These are phyloP conservation scores for Pempheris klunzingeri DNA, from an alignment of 2,797 vertebrate genomes.

Conservation along the genomic window DNA sequence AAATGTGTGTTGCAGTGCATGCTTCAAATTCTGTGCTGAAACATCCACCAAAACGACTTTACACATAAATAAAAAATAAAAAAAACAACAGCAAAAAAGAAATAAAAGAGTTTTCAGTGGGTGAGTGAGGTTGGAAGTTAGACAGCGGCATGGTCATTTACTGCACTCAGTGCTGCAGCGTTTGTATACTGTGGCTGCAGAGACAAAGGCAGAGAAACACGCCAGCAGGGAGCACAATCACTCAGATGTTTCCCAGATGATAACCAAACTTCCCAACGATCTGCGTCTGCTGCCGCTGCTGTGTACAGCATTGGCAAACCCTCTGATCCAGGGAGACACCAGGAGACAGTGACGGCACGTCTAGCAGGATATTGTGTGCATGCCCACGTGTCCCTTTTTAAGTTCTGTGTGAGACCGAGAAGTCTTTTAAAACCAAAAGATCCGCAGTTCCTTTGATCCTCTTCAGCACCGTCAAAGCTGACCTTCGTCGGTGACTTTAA, in stretches of 20 bases:
- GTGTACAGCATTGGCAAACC: neutral
- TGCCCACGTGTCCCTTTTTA: neutral
- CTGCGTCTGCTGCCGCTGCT: neutral
- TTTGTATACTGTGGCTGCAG: neutral
- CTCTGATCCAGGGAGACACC: neutral
- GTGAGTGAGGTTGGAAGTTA: neutral
- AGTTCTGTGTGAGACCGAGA: neutral
- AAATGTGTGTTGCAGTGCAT: too few species aligned
- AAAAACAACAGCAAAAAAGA: neutral
- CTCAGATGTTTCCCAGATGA: neutral
- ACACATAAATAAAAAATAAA: neutral
- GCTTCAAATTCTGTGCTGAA: neutral
- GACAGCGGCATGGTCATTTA: neutral
- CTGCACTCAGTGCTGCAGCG: neutral
- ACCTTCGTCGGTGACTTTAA: conserved; percentile 17
- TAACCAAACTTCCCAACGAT: neutral
- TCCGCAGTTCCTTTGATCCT: neutral
- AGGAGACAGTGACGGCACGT: neutral
- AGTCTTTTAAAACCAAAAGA: neutral
- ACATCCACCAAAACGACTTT: neutral
- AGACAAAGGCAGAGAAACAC: neutral
- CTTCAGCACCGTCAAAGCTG: neutral
- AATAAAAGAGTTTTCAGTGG: neutral
- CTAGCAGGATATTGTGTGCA: neutral
- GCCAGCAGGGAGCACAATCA: conserved; percentile 8